Evolutionary conservation across 2,113 vertebrate genomes (phyloP), one percentile per base, ranked within the genome.

Genomic region (Nibea coibor): DNA sequence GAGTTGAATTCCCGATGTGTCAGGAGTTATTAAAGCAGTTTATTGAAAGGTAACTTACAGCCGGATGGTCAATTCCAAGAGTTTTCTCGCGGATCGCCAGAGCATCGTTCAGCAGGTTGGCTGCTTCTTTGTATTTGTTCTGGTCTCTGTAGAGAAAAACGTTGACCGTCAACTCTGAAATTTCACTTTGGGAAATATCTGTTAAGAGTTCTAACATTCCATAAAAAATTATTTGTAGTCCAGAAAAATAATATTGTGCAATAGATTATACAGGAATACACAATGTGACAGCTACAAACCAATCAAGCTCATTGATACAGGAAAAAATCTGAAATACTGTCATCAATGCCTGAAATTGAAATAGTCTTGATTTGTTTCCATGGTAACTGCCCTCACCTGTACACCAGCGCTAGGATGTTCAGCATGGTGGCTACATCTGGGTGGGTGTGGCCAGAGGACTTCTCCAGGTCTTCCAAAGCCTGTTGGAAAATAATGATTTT

Each of bases 51-150:
- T 3, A 11, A 86, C 95, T 92, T 78, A 97, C 96, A 0, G 97
- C 96, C 0, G 96, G 97, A 80, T 97, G 96, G 58, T 97, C 96
- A 0, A 92, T 64, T 5, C 97, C 97, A 6, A 97, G 92, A 0
- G 96, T 96, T 88, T 96, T 95, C 89, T 97, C 96, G 35, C 97
- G 94, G 86, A 97, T 97, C 3, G 94, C 95, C 77, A 97, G 88
- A 0, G 97, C 97, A 0, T 97, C 96, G 0, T 97, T 97, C 75
- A 97, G 92, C 9, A 97, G 95, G 75, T 94, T 96, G 0, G 96
- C 96, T 19, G 97, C 97, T 75, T 97, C 97, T 85, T 97, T 97
- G 87, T 97, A 97, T 87, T 97, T 97, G 89, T 97, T 97, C 87
- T 97, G 97, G 83, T 97, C 97, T 82, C 97, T 97, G 90, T 4